phyloP scores from a whole-genome alignment of 2,113 vertebrate genomes.

The Xenopus borealis region DNA sequence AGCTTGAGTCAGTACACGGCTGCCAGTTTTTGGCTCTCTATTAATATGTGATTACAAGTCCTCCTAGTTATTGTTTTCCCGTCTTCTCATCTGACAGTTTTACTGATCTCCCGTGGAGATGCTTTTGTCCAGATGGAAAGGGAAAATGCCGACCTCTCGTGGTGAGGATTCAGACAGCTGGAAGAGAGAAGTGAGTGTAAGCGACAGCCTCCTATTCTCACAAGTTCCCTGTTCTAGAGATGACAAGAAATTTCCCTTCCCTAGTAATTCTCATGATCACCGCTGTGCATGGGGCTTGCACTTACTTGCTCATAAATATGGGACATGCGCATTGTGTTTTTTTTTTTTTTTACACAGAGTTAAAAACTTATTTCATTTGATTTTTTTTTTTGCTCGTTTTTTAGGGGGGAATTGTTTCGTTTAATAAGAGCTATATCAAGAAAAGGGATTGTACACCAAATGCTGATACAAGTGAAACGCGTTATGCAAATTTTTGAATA shows the following conservation, averaged over 20 bases:
- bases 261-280: conserved; percentile 24
- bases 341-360: not conserved
- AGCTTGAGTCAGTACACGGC: too few relatives aligned
- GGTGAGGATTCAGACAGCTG: conserved; percentile 26
- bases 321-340: not conserved
- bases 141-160: conserved; percentile 25
- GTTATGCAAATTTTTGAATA: too few relatives aligned
- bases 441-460: too few relatives aligned
- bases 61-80: not conserved
- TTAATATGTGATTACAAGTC: not conserved
- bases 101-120: not conserved
- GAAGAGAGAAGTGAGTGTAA: not conserved
- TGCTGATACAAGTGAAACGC: too few relatives aligned
- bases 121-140: conserved; percentile 30
- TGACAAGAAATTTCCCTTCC: conserved; percentile 20
- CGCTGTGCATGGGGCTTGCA: conserved; percentile 10
- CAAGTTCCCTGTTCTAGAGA: not conserved
- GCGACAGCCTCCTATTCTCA: conserved; percentile 2
- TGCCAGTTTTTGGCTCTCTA: too few relatives aligned
- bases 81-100: conserved; percentile 18
- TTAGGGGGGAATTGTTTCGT: too few relatives aligned
- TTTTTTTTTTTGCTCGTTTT: too few relatives aligned
- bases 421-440: too few relatives aligned
- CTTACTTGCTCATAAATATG: conserved; percentile 13
- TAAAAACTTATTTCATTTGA: too few relatives aligned